Base-by-base conservation (phyloP, 2,797 vertebrate genomes). In the Acrocephalus scirpaceus region DNA sequence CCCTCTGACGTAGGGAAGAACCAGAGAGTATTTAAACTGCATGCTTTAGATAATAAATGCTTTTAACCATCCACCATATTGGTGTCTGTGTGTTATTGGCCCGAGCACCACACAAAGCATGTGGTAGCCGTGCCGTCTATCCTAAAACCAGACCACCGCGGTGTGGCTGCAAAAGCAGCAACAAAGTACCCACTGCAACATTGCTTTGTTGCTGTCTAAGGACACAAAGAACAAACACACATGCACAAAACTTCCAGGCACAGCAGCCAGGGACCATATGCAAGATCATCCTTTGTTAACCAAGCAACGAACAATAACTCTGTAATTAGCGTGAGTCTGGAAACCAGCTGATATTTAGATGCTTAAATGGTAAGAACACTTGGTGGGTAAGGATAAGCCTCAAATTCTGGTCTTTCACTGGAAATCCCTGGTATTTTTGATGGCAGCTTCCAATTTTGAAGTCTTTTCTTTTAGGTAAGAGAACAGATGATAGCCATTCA, bases 121-220 rank as follows among this genome's bases (percentile, higher is more conserved):
- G n/a, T n/a, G n/a, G n/a, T n/a, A n/a, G n/a, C n/a, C n/a, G n/a
- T n/a, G n/a, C n/a, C n/a, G n/a, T n/a, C n/a, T n/a, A n/a, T n/a
- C n/a, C n/a, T n/a, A n/a, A n/a, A n/a, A n/a, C n/a, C n/a, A n/a
- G n/a, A n/a, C n/a, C n/a, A n/a, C n/a, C n/a, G n/a, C n/a, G n/a
- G n/a, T n/a, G n/a, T n/a, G n/a, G n/a, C n/a, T n/a, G n/a, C n/a
- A n/a, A n/a, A n/a, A n/a, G n/a, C n/a, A n/a, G n/a, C n/a, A n/a
- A n/a, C n/a, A n/a, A n/a, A n/a, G n/a, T 90, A 96, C 60, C 92
- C 53, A 65, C 65, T 66, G 74, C 34, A 94, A 57, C 45, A 56
- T 61, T 85, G 53, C 15, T 96, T 93, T 96, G 76, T 95, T 84
- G 78, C 48, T 86, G 45, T 82, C 93, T 94, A 32, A 96, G 71